phyloP scores from a whole-genome alignment of 1,140 invertebrate genomes.

The Bombus ignitus region DNA sequence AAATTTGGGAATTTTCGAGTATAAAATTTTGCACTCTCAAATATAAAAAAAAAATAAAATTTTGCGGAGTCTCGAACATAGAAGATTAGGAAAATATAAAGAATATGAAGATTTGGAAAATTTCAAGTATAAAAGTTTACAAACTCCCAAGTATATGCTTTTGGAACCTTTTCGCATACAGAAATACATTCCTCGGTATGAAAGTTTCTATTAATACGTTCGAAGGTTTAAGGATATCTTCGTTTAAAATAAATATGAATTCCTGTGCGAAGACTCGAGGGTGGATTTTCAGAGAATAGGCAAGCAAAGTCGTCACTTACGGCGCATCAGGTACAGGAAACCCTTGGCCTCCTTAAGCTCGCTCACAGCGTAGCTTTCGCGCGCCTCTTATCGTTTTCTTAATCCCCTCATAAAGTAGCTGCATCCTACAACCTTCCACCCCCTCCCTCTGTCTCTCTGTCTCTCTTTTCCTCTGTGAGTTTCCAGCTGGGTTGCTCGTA shows the following conservation, averaged over 20 bases:
- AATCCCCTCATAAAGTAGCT: slow-evolving; percentile 74
- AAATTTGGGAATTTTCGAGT: background rate
- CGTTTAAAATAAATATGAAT: background rate
- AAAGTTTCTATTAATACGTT: no score
- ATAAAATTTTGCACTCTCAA: background rate
- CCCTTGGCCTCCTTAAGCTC: slow-evolving; percentile 64
- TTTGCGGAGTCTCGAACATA: no score
- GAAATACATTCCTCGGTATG: background rate
- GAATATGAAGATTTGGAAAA: background rate
- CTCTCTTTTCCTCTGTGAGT: slow-evolving; percentile 56
- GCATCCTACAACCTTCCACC: slow-evolving; percentile 64
- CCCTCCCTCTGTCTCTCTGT: slow-evolving; percentile 46
- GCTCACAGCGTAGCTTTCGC: slow-evolving; percentile 68
- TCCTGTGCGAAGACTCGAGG: slow-evolving; percentile 8
- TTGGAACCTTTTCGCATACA: background rate
- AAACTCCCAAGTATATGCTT: background rate
- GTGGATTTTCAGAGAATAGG: slow-evolving; percentile 16
- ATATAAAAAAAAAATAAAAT: no score
- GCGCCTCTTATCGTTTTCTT: slow-evolving; percentile 73
- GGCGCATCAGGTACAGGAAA: slow-evolving; percentile 56
- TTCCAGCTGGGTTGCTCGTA: slow-evolving; percentile 66
- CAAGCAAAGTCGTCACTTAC: slow-evolving; percentile 53
- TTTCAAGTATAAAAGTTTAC: background rate
- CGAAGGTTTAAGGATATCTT: background rate
- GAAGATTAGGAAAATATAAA: background rate